These are phyloP conservation scores for Anolis sagrei DNA, from an alignment of 2,113 vertebrate genomes.

Conservation along the genomic window DNA sequence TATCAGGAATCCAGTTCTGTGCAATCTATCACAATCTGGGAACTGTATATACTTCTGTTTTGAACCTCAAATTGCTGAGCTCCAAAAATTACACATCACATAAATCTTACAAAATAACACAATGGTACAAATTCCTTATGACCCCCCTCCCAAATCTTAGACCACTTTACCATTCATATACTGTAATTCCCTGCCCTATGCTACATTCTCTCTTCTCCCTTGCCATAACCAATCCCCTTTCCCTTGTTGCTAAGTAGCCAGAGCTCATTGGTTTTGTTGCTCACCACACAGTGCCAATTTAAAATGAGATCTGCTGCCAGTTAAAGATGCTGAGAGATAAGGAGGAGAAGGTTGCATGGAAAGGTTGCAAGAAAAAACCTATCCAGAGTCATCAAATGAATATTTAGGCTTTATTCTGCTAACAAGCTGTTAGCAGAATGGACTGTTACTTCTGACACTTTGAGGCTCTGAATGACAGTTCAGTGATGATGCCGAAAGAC, in stretches of 20 bases:
- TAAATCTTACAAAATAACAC: no score
- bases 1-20: not conserved
- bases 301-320: not conserved
- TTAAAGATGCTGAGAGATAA: not conserved
- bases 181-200: not conserved
- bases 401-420: not conserved
- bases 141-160: not conserved
- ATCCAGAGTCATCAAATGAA: not conserved
- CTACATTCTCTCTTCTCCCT: not conserved
- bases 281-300: not conserved
- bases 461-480: not conserved
- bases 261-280: not conserved
- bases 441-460: not conserved
- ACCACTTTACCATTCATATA: not conserved
- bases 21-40: no score
- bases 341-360: not conserved
- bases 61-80: no score
- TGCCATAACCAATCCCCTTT: not conserved
- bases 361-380: not conserved
- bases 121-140: not conserved
- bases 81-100: no score
- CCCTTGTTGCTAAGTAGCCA: not conserved
- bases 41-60: no score
- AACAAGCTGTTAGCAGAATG: not conserved
- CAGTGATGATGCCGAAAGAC: not conserved